Evolutionary conservation across 1,140 invertebrate genomes (phyloP).

Genomic region (Tachypleus tridentatus): DNA sequence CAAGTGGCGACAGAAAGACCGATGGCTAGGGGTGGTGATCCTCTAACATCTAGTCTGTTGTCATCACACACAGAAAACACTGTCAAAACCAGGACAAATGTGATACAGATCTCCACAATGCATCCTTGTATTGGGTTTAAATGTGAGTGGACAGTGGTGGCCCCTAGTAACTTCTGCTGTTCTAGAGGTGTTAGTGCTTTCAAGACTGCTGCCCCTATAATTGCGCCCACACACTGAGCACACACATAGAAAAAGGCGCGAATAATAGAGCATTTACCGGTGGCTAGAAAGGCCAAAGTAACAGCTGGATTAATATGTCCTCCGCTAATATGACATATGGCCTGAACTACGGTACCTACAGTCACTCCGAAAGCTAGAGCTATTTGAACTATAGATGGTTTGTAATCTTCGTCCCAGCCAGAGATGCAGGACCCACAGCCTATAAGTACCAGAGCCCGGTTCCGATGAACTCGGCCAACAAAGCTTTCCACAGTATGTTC

Average conservation of each 20-base stretch:
- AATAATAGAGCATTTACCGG: conserved; percentile 60
- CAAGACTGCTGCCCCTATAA: conserved; percentile 35
- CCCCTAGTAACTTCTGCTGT: conserved; percentile 40
- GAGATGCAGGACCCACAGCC: conserved; percentile 62
- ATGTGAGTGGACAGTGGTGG: conserved; percentile 38
- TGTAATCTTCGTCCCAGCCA: conserved; percentile 4
- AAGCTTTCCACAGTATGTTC: conserved; percentile 4
- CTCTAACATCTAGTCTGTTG: conserved; percentile 57
- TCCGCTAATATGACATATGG: conserved; percentile 69
- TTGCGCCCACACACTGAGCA: conserved; percentile 61
- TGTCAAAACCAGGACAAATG: conserved; percentile 73
- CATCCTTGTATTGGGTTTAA: conserved; percentile 54
- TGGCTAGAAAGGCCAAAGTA: conserved; percentile 57
- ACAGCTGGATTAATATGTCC: conserved; percentile 85
- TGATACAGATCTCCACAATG: conserved; percentile 69
- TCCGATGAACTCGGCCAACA: conserved; percentile 64
- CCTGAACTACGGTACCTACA: conserved; percentile 65
- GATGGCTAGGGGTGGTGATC: conserved; percentile 69
- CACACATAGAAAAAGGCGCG: conserved; percentile 58
- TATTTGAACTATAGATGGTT: conserved; percentile 55
- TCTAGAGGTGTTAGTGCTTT: conserved; percentile 37
- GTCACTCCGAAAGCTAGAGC: conserved; percentile 77
- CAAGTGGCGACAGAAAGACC: conserved; percentile 71
- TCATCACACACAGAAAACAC: conserved; percentile 75
- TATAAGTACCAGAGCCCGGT: conserved; percentile 73